Base-by-base conservation (phyloP, 2,113 vertebrate genomes). In the Craseonycteris thonglongyai region DNA sequence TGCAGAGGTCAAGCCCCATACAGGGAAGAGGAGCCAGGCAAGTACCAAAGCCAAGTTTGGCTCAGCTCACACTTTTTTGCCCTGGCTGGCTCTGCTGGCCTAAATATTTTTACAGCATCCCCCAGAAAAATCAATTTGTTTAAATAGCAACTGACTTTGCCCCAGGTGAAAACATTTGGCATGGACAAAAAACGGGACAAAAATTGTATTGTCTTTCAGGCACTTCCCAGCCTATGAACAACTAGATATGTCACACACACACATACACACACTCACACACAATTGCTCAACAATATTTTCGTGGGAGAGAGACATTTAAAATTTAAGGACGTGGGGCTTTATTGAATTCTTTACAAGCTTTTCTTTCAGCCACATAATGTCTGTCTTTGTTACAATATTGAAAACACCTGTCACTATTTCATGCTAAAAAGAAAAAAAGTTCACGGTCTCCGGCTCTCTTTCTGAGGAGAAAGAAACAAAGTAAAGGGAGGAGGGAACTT, bases 61-160 rank as follows among this genome's bases (percentile, higher is more conserved):
- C 54, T 65, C 2, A 0, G 33, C 18, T 95, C 63, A 79, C 40
- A 51, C 11, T 58, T 56, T 56, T 91, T 85, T 82, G 94, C 96
- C 83, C 40, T 68, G 91, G 96, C 93, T 91, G 93, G 54, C 80
- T 94, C 79, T 93, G 91, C 71, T 89, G 94, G 76, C 84, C n/a
- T n/a, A n/a, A 69, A 84, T 91, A 94, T 92, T 94, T 95, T 94
- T 93, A 96, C 87, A 92, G 92, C 90, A 79, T 96, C 56, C 66
- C 94, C 88, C 33, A 85, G 95, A 96, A 97, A 97, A 97, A 95
- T 96, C 95, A 88, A 96, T 96, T 96, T 95, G 92, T 95, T 94
- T 96, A 94, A 97, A 96, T 90, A 93, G 87, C 84, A 93, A 84
- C 96, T 82, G 90, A 92, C 97, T 96, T 92, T 3, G 82, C 95